Evolutionary conservation across 2,888 invertebrate genomes (phyloP).

Genomic region (Melikaiella ostensackeni): DNA sequence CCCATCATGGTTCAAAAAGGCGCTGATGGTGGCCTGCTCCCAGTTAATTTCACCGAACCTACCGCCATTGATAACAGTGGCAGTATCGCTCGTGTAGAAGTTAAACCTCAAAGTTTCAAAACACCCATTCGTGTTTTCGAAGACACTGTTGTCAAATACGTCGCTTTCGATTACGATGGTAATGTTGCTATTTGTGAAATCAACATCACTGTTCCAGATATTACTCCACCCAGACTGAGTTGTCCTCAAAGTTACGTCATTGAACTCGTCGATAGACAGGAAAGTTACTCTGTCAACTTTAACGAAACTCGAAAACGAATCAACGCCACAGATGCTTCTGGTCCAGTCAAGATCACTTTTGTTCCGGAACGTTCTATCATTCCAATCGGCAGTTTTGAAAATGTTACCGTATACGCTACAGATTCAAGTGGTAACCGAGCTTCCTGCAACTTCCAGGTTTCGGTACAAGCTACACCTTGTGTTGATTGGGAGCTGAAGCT

Average conservation of each 20-base stretch:
- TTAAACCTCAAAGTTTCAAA: conserved; percentile 93
- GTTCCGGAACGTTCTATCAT: conserved; percentile 88
- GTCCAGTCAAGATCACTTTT: conserved; percentile 90
- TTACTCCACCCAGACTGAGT: conserved; percentile 92
- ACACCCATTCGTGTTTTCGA: conserved; percentile 93
- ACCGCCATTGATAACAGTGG: conserved; percentile 97
- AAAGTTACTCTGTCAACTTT: conserved; percentile 93
- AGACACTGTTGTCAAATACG: conserved; percentile 95
- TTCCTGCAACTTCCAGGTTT: conserved; percentile 94
- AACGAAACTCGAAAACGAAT: conserved; percentile 92
- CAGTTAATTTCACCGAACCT: conserved; percentile 96
- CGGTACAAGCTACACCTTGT: conserved; percentile 95
- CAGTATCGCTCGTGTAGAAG: conserved; percentile 93
- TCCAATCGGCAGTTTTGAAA: conserved; percentile 91
- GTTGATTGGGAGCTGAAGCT: conserved; percentile 96
- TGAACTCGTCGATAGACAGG: conserved; percentile 92
- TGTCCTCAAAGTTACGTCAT: conserved; percentile 97
- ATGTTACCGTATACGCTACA: conserved; percentile 92
- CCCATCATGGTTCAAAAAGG: conserved; percentile 94
- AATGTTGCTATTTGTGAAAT: conserved; percentile 98
- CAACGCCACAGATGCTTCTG: conserved; percentile 92
- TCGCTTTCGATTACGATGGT: conserved; percentile 98
- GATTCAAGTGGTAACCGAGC: conserved; percentile 94
- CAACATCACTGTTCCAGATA: conserved; percentile 95
- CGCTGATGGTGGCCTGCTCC: conserved; percentile 91